Evolutionary conservation across 2,888 invertebrate genomes (phyloP).

Genomic region (Platypus cylindrus): DNA sequence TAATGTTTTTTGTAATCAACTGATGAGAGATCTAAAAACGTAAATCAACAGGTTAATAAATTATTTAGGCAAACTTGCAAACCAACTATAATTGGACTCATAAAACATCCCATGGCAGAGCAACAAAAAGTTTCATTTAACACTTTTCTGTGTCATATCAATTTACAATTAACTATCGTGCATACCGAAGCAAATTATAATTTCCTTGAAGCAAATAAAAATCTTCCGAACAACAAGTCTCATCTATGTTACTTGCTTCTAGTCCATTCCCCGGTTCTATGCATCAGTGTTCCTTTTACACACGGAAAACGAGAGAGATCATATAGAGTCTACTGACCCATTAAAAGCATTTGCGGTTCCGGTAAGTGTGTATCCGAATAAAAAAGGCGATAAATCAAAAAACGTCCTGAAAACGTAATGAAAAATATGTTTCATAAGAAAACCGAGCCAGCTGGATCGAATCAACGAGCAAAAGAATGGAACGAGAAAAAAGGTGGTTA

Average conservation of each 20-base stretch:
- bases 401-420: slow-evolving; percentile 22
- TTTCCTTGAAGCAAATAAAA: not conserved
- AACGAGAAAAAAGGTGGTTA: slow-evolving; percentile 3
- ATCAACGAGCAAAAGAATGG: slow-evolving; percentile 2
- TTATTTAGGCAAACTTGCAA: too few species aligned
- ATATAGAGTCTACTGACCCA: slow-evolving; percentile 5
- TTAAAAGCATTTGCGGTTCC: slow-evolving; percentile 8
- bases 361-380: slow-evolving; percentile 9
- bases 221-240: slow-evolving; percentile 2
- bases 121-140: too few species aligned
- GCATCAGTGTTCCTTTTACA: slow-evolving; percentile 8
- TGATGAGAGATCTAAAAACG: too few species aligned
- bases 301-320: too few species aligned
- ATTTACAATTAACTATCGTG: too few species aligned
- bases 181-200: too few species aligned
- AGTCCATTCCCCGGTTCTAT: slow-evolving; percentile 4
- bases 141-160: too few species aligned
- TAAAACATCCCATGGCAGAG: too few species aligned
- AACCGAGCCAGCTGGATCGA: slow-evolving; percentile 10
- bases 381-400: slow-evolving; percentile 20
- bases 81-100: too few species aligned
- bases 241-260: not conserved
- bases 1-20: too few species aligned
- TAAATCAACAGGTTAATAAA: too few species aligned
- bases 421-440: slow-evolving; percentile 23